These are phyloP conservation scores for Macaria liturata DNA, from an alignment of 2,888 invertebrate species.

Conservation along the genomic window DNA sequence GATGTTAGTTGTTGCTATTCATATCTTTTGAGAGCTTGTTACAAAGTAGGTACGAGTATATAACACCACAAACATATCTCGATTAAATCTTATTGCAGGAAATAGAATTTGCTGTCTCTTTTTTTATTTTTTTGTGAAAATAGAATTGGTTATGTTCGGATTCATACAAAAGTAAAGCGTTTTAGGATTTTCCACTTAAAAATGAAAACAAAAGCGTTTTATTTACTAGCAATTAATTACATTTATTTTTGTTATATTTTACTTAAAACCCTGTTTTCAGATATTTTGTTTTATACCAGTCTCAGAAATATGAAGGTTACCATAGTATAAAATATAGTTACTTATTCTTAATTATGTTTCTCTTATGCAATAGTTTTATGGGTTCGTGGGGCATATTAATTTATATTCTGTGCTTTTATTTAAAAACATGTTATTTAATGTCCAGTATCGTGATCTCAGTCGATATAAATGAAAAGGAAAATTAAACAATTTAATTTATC, in stretches of 20 bases:
- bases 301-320: conserved; percentile 6
- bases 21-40: no score
- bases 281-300: neutral
- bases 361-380: conserved; percentile 6
- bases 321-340: neutral
- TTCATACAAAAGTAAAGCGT: no score
- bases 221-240: neutral
- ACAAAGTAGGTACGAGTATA: no score
- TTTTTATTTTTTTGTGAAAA: no score
- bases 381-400: conserved; percentile 2
- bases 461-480: neutral
- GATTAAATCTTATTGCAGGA: no score
- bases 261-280: neutral
- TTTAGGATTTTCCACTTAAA: no score
- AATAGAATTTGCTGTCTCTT: no score
- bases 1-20: no score
- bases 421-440: neutral
- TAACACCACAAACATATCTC: no score
- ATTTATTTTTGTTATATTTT: neutral
- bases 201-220: no score
- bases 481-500: neutral
- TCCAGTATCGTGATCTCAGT: conserved; percentile 13
- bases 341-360: conserved; percentile 3
- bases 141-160: no score
- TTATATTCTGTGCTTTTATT: conserved; percentile 3